Evolutionary conservation across 2,888 invertebrate species (phyloP).

Genomic region (Melolontha melolontha): DNA sequence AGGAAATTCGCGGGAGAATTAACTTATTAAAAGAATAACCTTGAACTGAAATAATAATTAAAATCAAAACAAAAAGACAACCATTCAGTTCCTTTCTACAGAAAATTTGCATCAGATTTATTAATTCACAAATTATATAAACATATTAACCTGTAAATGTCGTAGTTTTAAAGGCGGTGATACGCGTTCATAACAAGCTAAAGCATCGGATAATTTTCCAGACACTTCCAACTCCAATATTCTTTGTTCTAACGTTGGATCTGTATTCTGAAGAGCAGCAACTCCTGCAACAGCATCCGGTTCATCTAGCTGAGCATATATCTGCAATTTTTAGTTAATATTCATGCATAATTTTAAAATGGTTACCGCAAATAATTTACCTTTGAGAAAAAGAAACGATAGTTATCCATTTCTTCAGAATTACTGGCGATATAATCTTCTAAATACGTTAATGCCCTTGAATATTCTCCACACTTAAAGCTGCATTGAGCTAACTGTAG

Average conservation of each 20-base stretch:
- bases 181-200: constrained; percentile 88
- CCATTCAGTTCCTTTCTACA: no score
- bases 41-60: no score
- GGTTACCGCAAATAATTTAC: constrained; percentile 47
- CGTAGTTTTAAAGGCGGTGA: constrained; percentile 68
- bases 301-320: constrained; percentile 90
- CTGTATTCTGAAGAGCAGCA: constrained; percentile 78
- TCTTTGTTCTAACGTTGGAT: constrained; percentile 84
- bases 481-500: constrained; percentile 78
- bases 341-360: neutral
- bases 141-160: constrained; percentile 63
- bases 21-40: no score
- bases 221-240: constrained; percentile 88
- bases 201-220: constrained; percentile 86
- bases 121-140: constrained; percentile 11
- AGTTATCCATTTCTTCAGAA: constrained; percentile 69
- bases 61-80: no score
- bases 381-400: constrained; percentile 74
- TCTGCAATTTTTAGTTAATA: constrained; percentile 63
- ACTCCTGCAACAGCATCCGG: constrained; percentile 90
- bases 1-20: no score
- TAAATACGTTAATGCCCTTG: constrained; percentile 80
- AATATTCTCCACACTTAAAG: constrained; percentile 80
- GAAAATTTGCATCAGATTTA: constrained; percentile 30
- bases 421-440: constrained; percentile 78